Conservation (phyloP, 1,140 invertebrate genomes). For the Lucilia sericata region DNA sequence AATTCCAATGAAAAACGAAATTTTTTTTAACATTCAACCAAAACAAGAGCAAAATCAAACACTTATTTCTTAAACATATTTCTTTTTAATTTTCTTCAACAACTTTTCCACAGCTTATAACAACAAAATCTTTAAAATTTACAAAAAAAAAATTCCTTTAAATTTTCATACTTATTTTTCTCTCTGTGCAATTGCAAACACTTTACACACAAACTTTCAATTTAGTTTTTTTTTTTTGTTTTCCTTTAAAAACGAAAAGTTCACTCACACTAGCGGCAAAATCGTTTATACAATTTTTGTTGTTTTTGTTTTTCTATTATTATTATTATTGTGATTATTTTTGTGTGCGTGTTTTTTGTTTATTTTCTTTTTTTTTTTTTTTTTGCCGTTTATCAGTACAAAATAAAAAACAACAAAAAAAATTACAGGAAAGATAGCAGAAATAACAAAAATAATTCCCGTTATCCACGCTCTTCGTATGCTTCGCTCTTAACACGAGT, state of each 20-base stretch:
- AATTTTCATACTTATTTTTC: neutral
- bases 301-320: neutral
- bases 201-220: neutral
- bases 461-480: constrained; percentile 13
- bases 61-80: too few species aligned
- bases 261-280: constrained; percentile 41
- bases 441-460: neutral
- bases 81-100: too few species aligned
- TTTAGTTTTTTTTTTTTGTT: constrained; percentile 21
- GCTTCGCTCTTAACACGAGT: constrained; percentile 20
- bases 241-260: neutral
- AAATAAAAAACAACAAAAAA: too few species aligned
- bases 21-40: too few species aligned
- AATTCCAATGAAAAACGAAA: too few species aligned
- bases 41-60: too few species aligned
- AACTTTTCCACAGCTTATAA: too few species aligned
- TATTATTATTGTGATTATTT: neutral
- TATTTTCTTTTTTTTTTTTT: constrained; percentile 21
- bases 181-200: neutral
- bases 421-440: neutral
- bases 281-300: neutral
- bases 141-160: neutral
- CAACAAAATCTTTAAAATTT: too few species aligned
- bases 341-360: constrained; percentile 28
- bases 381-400: neutral